Evolutionary conservation across 2,797 vertebrate genomes (phyloP).

Genomic region (Vireo griseus): DNA sequence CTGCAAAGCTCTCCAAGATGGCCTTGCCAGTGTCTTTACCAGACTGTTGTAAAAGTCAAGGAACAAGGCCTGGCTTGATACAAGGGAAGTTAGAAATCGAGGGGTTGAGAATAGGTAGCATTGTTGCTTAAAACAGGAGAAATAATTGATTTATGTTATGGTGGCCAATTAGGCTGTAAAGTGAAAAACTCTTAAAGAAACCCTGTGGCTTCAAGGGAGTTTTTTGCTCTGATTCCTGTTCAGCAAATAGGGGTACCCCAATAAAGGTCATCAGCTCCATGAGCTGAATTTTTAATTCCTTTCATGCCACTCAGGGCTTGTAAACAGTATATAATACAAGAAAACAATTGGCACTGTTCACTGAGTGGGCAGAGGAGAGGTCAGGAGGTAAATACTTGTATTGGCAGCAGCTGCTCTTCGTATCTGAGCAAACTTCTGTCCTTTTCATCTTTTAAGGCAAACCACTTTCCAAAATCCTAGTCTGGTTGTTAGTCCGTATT

Average conservation of each 20-base stretch:
- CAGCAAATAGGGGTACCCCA: constrained; percentile 76
- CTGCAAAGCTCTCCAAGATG: constrained; percentile 57
- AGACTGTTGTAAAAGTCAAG: constrained; percentile 79
- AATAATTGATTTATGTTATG: constrained; percentile 88
- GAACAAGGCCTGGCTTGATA: constrained; percentile 78
- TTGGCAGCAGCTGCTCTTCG: constrained; percentile 83
- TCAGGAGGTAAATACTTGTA: constrained; percentile 83
- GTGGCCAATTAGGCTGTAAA: constrained; percentile 89
- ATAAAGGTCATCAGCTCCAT: constrained; percentile 69
- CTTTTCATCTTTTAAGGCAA: constrained; percentile 30
- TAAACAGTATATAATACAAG: constrained; percentile 81
- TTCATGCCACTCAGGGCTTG: constrained; percentile 77
- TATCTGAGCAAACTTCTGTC: constrained; percentile 54
- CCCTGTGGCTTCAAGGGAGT: constrained; percentile 69
- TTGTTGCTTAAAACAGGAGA: constrained; percentile 85
- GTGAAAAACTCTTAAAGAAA: constrained; percentile 75
- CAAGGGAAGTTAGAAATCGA: constrained; percentile 74
- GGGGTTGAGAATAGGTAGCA: constrained; percentile 78
- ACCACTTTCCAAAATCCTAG: not conserved
- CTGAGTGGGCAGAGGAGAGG: constrained; percentile 78
- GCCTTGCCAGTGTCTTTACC: constrained; percentile 59
- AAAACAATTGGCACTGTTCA: constrained; percentile 84
- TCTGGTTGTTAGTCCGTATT: not conserved
- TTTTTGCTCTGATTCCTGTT: constrained; percentile 71
- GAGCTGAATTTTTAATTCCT: constrained; percentile 80